phyloP scores from a whole-genome alignment of 2,888 invertebrate genomes.

The Mythimna ferrago region DNA sequence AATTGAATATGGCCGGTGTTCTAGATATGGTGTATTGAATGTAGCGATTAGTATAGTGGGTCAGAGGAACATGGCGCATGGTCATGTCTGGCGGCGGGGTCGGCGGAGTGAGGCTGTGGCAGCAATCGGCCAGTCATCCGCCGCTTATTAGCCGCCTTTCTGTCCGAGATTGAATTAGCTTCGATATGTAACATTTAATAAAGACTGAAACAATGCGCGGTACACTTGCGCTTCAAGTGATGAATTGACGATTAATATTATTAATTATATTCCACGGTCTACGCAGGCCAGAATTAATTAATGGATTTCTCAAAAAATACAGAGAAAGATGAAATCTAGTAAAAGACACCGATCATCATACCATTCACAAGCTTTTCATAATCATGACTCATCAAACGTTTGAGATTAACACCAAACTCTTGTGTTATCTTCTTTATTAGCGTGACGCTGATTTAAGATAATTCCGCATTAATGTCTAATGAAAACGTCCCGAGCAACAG shows the following conservation, averaged over 20 bases:
- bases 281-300: not conserved
- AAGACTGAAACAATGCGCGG: slow-evolving; percentile 80
- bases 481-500: slow-evolving; percentile 66
- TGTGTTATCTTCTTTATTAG: slow-evolving; percentile 54
- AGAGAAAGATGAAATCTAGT: not conserved
- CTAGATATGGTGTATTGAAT: slow-evolving; percentile 67
- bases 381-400: slow-evolving; percentile 2
- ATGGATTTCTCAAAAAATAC: not conserved
- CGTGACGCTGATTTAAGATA: slow-evolving; percentile 59
- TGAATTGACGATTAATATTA: slow-evolving; percentile 31
- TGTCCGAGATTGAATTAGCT: slow-evolving; percentile 87
- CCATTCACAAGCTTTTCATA: slow-evolving; percentile 17
- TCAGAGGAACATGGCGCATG: slow-evolving; percentile 76
- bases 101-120: slow-evolving; percentile 67
- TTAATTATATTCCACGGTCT: slow-evolving; percentile 23
- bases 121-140: slow-evolving; percentile 84
- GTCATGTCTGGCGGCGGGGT: slow-evolving; percentile 66
- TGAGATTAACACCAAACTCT: slow-evolving; percentile 30
- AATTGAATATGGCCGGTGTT: slow-evolving; percentile 58
- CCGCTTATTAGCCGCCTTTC: slow-evolving; percentile 85
- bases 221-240: slow-evolving; percentile 38
- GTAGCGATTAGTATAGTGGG: slow-evolving; percentile 73
- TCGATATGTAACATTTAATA: slow-evolving; percentile 82
- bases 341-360: not conserved
- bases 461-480: slow-evolving; percentile 63